Conservation (phyloP, 2,113 vertebrate species). For the Atlantisia rogersi region DNA sequence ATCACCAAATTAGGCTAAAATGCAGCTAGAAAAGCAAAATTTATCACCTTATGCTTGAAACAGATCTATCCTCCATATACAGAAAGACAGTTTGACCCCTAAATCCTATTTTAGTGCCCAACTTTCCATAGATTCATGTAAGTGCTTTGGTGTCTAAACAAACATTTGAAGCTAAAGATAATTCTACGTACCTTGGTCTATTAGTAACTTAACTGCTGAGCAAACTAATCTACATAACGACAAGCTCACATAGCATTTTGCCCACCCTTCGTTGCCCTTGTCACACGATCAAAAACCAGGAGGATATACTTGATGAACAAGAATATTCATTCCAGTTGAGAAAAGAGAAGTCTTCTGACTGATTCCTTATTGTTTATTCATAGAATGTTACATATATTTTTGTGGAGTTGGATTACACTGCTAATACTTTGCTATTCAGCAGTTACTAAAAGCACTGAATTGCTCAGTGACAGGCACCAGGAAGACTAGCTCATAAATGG, state of each 20-base stretch:
- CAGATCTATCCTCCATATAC: not conserved
- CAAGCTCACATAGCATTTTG: not conserved
- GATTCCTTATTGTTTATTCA: not conserved
- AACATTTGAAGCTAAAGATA: not conserved
- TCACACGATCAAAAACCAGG: not conserved
- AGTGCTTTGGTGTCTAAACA: not conserved
- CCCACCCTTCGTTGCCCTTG: not conserved
- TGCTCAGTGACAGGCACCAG: not conserved
- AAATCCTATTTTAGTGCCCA: not conserved
- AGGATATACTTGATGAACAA: not conserved
- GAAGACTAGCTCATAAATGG: not conserved
- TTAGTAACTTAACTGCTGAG: not conserved
- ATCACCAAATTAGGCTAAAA: not conserved
- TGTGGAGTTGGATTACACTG: not conserved
- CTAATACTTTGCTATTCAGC: not conserved
- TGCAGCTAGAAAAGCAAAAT: not conserved
- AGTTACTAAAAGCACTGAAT: not conserved
- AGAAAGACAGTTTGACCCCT: not conserved
- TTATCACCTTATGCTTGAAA: not conserved
- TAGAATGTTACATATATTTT: not conserved
- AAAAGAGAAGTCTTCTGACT: not conserved
- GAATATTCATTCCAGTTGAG: not conserved
- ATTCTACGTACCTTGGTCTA: not conserved
- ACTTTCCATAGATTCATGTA: not conserved
- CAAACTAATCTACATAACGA: not conserved